A percentile compares a stretch with the other conserved stretches of the same genome.
These are phyloP conservation scores for Nothobranchius kuhntae DNA, from an alignment of 2,113 vertebrate genomes.

Conservation along the genomic window DNA sequence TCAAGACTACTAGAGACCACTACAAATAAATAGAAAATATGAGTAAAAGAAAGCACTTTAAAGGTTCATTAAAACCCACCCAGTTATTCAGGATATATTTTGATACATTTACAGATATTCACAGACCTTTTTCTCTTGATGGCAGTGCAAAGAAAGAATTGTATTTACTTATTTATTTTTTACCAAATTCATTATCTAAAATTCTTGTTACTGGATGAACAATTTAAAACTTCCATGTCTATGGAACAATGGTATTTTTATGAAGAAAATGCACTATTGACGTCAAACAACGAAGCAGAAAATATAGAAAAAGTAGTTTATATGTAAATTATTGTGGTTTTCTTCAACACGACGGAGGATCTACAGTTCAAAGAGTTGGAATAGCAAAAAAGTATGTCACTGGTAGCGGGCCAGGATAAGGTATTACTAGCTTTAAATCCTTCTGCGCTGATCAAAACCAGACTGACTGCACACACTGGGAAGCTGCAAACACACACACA, in stretches of 20 bases:
- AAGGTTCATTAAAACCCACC: too few species aligned
- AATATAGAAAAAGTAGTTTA: constrained; percentile 34
- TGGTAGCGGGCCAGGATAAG: constrained; percentile 66
- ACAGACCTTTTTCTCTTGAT: too few species aligned
- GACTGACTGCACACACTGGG: constrained; percentile 34
- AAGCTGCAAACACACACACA: constrained; percentile 20
- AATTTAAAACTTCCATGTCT: too few species aligned
- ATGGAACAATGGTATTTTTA: neutral
- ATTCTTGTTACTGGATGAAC: neutral
- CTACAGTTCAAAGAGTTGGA: constrained; percentile 59
- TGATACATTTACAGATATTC: too few species aligned
- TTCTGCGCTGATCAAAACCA: constrained; percentile 64
- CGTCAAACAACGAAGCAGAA: constrained; percentile 13
- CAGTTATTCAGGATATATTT: too few species aligned
- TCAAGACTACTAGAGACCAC: too few species aligned
- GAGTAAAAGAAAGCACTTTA: too few species aligned
- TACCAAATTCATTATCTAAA: neutral
- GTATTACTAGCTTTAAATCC: constrained; percentile 73
- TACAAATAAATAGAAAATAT: too few species aligned
- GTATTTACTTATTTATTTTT: too few species aligned
- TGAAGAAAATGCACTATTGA: constrained; percentile 5
- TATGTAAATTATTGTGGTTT: constrained; percentile 19
- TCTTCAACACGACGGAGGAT: constrained; percentile 20
- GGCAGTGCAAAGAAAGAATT: too few species aligned
- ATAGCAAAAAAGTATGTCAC: constrained; percentile 64